These are phyloP conservation scores for Mobula hypostoma DNA, from an alignment of 2,113 vertebrate genomes.

Conservation along the genomic window DNA sequence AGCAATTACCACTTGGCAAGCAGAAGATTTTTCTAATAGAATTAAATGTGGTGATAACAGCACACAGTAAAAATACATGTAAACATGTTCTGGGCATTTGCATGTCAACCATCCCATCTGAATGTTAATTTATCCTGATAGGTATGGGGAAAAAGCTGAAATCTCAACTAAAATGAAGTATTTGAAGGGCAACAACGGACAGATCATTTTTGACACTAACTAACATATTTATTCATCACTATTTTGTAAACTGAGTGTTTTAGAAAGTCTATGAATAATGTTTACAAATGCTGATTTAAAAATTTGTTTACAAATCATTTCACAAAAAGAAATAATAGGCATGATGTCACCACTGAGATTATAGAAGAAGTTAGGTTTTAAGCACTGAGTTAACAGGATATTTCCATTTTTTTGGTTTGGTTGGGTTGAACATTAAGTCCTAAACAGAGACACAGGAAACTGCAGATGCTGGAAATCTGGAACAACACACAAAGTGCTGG, in stretches of 20 bases:
- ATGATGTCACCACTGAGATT: background rate
- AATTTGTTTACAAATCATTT: background rate
- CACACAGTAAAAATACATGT: background rate
- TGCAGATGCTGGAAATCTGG: too few species aligned
- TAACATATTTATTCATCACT: background rate
- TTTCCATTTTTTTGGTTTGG: background rate
- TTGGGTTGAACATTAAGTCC: background rate
- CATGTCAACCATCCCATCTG: background rate
- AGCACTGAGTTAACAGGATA: background rate
- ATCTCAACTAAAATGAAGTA: background rate
- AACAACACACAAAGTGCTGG: too few species aligned
- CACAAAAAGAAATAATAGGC: background rate
- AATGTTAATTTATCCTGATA: background rate
- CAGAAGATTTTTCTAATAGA: background rate
- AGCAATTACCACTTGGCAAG: background rate
- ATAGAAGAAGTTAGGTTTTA: background rate
- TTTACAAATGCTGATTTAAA: slow-evolving; percentile 3
- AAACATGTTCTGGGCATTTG: background rate
- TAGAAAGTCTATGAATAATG: background rate
- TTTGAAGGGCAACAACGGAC: background rate
- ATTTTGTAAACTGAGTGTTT: background rate
- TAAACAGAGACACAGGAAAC: background rate
- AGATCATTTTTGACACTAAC: background rate
- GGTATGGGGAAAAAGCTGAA: background rate
- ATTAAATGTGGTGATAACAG: slow-evolving; percentile 1